phyloP scores from a whole-genome alignment of 2,888 invertebrate genomes.

The Cynaeus angustus region DNA sequence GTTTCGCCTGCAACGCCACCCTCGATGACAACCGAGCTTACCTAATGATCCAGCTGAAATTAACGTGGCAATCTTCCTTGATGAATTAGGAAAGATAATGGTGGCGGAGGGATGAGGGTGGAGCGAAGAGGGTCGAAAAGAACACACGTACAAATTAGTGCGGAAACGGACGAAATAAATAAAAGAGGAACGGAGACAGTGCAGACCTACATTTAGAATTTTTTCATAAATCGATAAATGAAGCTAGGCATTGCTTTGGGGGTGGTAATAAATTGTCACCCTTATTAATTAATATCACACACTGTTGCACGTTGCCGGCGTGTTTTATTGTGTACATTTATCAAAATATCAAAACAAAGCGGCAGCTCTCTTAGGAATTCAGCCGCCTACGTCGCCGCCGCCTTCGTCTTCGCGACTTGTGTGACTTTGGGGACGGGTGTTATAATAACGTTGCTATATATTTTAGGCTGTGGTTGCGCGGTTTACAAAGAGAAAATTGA shows the following conservation, averaged over 20 bases:
- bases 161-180: conserved; percentile 38
- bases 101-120: conserved; percentile 34
- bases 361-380: conserved; percentile 54
- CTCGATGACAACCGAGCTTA: conserved; percentile 64
- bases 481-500: conserved; percentile 25
- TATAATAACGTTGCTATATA: conserved; percentile 59
- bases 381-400: conserved; percentile 36
- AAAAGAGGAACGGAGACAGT: conserved; percentile 18
- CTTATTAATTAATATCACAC: conserved; percentile 40
- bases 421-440: conserved; percentile 40
- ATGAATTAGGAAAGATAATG: conserved; percentile 63
- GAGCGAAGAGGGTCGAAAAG: conserved; percentile 39
- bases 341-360: conserved; percentile 59
- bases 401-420: conserved; percentile 26
- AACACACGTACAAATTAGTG: conserved; percentile 46
- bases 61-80: conserved; percentile 65
- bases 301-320: conserved; percentile 36
- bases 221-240: not conserved
- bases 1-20: conserved; percentile 38
- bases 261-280: conserved; percentile 28
- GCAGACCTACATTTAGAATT: not conserved
- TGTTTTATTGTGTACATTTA: conserved; percentile 58
- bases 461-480: conserved; percentile 54
- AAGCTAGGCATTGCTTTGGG: no score
- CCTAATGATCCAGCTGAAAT: conserved; percentile 65